phyloP scores from a whole-genome alignment of 1,140 invertebrate species.

The Globodera rostochiensis region DNA sequence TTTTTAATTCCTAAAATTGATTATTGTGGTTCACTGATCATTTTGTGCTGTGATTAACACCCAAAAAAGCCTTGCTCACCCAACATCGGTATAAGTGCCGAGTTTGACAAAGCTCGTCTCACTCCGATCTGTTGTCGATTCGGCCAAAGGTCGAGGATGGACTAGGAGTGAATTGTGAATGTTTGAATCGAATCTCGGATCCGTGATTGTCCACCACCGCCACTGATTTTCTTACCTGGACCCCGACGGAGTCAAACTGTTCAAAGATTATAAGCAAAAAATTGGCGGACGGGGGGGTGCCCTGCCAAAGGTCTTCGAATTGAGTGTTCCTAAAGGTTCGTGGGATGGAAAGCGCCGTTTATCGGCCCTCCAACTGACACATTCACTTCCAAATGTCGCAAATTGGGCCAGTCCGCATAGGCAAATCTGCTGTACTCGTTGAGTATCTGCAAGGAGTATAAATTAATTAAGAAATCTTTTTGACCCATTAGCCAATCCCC shows the following conservation, averaged over 20 bases:
- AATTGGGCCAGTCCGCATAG: conserved; percentile 63
- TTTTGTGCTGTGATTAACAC: no score
- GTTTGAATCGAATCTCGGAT: no score
- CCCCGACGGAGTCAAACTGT: conserved; percentile 53
- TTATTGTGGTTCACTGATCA: neutral
- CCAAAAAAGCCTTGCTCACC: neutral
- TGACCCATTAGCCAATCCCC: neutral
- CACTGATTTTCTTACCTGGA: conserved; percentile 12
- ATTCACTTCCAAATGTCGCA: conserved; percentile 58
- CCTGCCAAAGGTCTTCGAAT: conserved; percentile 61
- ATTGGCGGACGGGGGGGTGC: conserved; percentile 46
- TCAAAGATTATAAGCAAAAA: conserved; percentile 65
- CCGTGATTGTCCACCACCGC: no score
- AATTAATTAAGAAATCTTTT: neutral
- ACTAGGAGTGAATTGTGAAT: neutral
- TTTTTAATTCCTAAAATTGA: conserved; percentile 36
- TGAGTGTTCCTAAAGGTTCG: conserved; percentile 51
- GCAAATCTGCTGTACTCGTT: conserved; percentile 57
- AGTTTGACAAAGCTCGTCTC: conserved; percentile 55
- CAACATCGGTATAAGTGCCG: conserved; percentile 59
- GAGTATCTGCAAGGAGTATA: conserved; percentile 1
- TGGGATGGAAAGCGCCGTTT: conserved; percentile 19
- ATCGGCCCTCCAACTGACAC: conserved; percentile 40
- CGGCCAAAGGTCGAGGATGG: conserved; percentile 57
- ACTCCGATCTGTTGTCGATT: conserved; percentile 52